Conservation (phyloP, 2,113 vertebrate genomes). For the Dendrocopos noguchii region DNA sequence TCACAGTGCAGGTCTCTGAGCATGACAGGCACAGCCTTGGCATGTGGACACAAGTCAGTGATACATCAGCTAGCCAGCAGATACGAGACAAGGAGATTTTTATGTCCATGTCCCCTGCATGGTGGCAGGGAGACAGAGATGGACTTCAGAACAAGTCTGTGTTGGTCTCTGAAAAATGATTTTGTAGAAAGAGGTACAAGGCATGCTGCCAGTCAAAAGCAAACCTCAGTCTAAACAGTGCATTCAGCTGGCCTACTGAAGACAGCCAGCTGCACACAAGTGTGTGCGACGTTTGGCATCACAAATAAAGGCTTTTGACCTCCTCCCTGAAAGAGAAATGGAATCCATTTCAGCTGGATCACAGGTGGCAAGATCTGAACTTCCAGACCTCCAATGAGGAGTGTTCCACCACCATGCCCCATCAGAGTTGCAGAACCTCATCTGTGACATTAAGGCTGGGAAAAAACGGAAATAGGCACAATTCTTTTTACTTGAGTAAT, state of each 20-base stretch:
- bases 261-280: constrained; percentile 20
- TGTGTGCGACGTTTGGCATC: neutral
- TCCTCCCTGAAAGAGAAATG: neutral
- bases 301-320: neutral
- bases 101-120: neutral
- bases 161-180: neutral
- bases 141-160: neutral
- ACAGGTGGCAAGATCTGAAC: neutral
- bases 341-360: neutral
- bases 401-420: neutral
- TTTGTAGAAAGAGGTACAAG: neutral
- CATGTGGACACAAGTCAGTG: neutral
- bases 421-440: neutral
- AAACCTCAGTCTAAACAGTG: constrained; percentile 12
- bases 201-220: neutral
- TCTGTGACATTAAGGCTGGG: neutral
- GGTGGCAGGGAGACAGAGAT: neutral
- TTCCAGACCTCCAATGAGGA: neutral
- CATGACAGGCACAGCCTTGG: neutral
- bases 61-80: neutral
- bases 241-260: neutral
- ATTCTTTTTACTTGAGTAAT: neutral
- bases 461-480: neutral
- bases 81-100: neutral
- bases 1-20: neutral